These are phyloP conservation scores for Megalops atlanticus DNA, from an alignment of 2,113 vertebrate genomes.

Conservation along the genomic window DNA sequence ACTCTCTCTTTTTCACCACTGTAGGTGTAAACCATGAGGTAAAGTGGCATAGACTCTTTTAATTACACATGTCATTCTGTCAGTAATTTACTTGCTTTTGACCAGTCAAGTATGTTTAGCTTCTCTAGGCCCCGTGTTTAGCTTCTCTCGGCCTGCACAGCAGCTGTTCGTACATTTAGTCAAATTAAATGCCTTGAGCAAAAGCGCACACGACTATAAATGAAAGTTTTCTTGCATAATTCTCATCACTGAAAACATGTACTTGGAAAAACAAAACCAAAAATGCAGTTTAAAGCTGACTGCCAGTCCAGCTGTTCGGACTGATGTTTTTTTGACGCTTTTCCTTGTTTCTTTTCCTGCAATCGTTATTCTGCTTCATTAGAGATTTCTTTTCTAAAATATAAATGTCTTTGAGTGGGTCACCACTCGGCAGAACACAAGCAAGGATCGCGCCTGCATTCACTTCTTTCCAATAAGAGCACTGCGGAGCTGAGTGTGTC, in stretches of 20 bases:
- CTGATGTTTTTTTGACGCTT: constrained; percentile 41
- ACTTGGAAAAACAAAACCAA: constrained; percentile 54
- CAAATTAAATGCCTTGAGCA: constrained; percentile 57
- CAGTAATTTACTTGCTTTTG: constrained; percentile 91
- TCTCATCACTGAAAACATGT: constrained; percentile 21
- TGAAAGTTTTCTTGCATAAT: background rate
- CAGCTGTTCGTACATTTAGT: constrained; percentile 61
- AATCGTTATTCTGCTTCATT: constrained; percentile 37
- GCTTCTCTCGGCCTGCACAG: constrained; percentile 31
- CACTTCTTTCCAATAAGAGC: constrained; percentile 59
- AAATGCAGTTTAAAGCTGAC: constrained; percentile 62
- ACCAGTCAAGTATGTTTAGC: constrained; percentile 88
- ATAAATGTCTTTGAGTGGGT: background rate
- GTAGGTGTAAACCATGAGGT: constrained; percentile 91
- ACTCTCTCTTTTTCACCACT: constrained; percentile 82
- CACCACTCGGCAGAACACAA: constrained; percentile 48
- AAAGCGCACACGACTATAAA: constrained; percentile 30
- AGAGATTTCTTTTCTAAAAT: background rate
- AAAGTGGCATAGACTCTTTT: constrained; percentile 90
- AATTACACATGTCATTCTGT: constrained; percentile 97
- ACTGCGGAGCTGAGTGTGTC: constrained; percentile 53
- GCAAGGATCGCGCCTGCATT: constrained; percentile 52
- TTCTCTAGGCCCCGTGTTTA: constrained; percentile 39
- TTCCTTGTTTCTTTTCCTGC: constrained; percentile 25
- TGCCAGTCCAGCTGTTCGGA: constrained; percentile 47